Conservation (phyloP, 2,113 vertebrate genomes). For the Myrmecophaga tridactyla region DNA sequence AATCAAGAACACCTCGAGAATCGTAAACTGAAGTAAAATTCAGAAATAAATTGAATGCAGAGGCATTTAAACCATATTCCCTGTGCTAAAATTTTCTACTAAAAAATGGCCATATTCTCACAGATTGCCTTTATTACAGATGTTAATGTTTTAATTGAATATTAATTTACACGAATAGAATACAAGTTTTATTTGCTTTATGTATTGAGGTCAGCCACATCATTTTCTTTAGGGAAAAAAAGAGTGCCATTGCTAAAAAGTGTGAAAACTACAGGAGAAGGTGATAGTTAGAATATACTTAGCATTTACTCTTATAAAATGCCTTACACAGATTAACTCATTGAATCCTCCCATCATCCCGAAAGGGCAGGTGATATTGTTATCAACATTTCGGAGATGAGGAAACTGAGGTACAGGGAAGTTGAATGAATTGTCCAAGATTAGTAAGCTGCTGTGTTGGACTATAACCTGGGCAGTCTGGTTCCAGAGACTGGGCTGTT, state of each 20-base stretch:
- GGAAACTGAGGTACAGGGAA: neutral
- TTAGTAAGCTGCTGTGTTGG: neutral
- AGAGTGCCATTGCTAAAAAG: neutral
- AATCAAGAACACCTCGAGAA: neutral
- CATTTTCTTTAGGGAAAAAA: neutral
- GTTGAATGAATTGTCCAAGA: neutral
- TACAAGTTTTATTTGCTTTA: neutral
- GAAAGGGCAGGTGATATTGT: neutral
- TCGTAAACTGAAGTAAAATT: neutral
- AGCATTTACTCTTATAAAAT: neutral
- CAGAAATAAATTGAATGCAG: neutral
- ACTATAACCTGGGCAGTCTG: neutral
- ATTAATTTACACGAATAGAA: neutral
- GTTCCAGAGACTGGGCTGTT: neutral
- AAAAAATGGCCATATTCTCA: neutral
- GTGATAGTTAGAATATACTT: neutral
- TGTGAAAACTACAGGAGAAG: neutral
- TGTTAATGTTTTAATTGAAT: neutral
- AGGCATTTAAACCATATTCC: neutral
- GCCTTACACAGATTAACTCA: neutral
- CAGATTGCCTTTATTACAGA: neutral
- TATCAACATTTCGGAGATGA: neutral
- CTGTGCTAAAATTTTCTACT: neutral
- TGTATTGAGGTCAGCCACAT: neutral
- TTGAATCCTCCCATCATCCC: neutral